These are phyloP conservation scores for Tetranychus cinnabarinus DNA, from an alignment of 1,140 invertebrate genomes.

Conservation along the genomic window DNA sequence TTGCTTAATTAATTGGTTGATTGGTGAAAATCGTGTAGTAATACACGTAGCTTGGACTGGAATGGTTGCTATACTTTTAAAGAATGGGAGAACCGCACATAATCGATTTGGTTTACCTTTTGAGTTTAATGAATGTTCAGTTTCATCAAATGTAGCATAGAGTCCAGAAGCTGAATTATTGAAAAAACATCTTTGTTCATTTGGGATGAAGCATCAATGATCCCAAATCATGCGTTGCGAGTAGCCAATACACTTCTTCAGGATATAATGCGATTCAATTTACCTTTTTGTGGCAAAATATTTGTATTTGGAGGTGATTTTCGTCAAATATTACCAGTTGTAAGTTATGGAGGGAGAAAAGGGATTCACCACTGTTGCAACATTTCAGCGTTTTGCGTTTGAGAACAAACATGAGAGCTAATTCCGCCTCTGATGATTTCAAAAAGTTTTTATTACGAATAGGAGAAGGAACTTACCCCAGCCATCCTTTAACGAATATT, in stretches of 20 bases:
- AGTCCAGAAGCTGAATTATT: conserved; percentile 6
- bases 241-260: conserved; percentile 13
- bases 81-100: conserved; percentile 26
- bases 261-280: conserved; percentile 17
- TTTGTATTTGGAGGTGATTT: conserved; percentile 23
- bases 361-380: conserved; percentile 12
- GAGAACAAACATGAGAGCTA: conserved; percentile 10
- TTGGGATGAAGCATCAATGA: conserved; percentile 16
- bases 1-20: conserved; percentile 8
- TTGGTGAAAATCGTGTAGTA: conserved; percentile 9
- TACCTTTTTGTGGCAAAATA: conserved; percentile 10
- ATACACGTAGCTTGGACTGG: conserved; percentile 23
- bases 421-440: conserved; percentile 2
- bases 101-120: conserved; percentile 25
- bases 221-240: conserved; percentile 2
- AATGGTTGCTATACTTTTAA: conserved; percentile 27
- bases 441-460: conserved; percentile 2
- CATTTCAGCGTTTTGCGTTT: conserved; percentile 6
- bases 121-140: conserved; percentile 7
- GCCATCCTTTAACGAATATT: no score
- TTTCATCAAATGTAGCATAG: conserved; percentile 5
- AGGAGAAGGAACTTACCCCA: neutral
- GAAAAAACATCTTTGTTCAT: conserved; percentile 12
- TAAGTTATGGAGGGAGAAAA: conserved; percentile 17
- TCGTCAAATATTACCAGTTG: conserved; percentile 24